These are phyloP conservation scores for Cyclophora albipunctata DNA, from an alignment of 2,888 invertebrate genomes.

Conservation along the genomic window DNA sequence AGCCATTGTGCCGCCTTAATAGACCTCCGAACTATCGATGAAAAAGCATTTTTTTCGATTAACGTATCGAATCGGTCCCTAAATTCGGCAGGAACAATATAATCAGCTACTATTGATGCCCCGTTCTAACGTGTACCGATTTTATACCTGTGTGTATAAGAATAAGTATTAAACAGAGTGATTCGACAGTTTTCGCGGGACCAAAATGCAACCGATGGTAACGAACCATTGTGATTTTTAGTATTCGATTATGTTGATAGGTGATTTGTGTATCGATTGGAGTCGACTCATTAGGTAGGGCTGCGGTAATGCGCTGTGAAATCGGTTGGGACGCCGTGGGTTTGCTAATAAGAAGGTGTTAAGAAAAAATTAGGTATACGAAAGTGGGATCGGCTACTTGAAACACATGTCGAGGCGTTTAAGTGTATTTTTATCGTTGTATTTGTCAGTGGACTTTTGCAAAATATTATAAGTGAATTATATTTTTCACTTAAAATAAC, in stretches of 20 bases:
- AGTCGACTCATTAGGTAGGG: constrained; percentile 23
- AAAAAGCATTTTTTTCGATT: constrained; percentile 67
- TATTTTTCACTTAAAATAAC: no score
- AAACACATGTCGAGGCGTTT: no score
- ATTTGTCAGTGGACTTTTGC: no score
- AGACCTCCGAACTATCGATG: constrained; percentile 54
- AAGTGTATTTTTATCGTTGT: no score
- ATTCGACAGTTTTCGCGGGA: constrained; percentile 51
- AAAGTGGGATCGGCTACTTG: no score
- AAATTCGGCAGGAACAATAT: constrained; percentile 66
- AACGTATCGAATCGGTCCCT: constrained; percentile 64
- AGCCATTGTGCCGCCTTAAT: constrained; percentile 50
- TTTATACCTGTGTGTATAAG: constrained; percentile 33
- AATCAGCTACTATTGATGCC: constrained; percentile 66
- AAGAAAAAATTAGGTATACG: no score
- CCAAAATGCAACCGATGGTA: constrained; percentile 40
- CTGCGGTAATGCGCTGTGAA: constrained; percentile 16
- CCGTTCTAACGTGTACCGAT: constrained; percentile 29
- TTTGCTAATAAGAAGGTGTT: no score
- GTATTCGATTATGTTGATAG: constrained; percentile 66
- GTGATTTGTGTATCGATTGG: constrained; percentile 44
- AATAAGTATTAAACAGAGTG: constrained; percentile 64
- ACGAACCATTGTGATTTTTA: constrained; percentile 69
- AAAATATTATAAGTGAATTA: no score
- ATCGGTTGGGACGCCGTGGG: no score